phyloP scores from a whole-genome alignment of 1,140 invertebrate genomes.

The Musca domestica region DNA sequence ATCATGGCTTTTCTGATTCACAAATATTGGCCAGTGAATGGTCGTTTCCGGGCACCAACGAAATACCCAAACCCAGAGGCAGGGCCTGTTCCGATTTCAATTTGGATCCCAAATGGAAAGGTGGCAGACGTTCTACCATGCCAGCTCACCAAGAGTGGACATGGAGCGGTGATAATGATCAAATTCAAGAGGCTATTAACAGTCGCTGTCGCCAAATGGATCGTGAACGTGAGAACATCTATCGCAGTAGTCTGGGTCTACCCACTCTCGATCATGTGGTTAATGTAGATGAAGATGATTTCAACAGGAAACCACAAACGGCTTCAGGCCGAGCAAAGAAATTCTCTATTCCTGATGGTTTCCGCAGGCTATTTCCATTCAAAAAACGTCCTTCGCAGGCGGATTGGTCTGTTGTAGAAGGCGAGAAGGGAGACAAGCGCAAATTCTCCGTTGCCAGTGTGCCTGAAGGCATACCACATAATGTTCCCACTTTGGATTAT shows the following conservation, averaged over 20 bases:
- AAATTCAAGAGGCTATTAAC: conserved; percentile 51
- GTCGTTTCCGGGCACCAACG: conserved; percentile 53
- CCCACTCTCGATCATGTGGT: conserved; percentile 31
- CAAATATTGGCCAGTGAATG: conserved; percentile 68
- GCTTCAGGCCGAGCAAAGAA: conserved; percentile 36
- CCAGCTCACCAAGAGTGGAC: conserved; percentile 46
- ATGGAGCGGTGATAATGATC: conserved; percentile 52
- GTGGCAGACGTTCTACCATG: conserved; percentile 28
- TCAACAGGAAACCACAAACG: not conserved
- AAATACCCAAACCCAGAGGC: conserved; percentile 56
- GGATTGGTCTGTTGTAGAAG: conserved; percentile 13
- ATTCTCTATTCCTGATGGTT: conserved; percentile 50
- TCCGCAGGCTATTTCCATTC: conserved; percentile 44
- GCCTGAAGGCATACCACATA: conserved; percentile 32
- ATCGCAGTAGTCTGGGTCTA: conserved; percentile 22
- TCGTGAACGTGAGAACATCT: conserved; percentile 23
- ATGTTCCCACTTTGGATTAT: conserved; percentile 39
- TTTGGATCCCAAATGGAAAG: conserved; percentile 34
- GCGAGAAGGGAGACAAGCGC: conserved; percentile 26
- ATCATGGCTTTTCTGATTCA: conserved; percentile 66
- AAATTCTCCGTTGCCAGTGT: conserved; percentile 47
- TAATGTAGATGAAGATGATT: conserved; percentile 37
- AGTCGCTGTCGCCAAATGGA: conserved; percentile 36
- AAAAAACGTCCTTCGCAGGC: conserved; percentile 42
- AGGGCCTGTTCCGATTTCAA: conserved; percentile 56